These are phyloP conservation scores for Ochotona princeps DNA, from an alignment of 2,113 vertebrate genomes.

Conservation along the genomic window DNA sequence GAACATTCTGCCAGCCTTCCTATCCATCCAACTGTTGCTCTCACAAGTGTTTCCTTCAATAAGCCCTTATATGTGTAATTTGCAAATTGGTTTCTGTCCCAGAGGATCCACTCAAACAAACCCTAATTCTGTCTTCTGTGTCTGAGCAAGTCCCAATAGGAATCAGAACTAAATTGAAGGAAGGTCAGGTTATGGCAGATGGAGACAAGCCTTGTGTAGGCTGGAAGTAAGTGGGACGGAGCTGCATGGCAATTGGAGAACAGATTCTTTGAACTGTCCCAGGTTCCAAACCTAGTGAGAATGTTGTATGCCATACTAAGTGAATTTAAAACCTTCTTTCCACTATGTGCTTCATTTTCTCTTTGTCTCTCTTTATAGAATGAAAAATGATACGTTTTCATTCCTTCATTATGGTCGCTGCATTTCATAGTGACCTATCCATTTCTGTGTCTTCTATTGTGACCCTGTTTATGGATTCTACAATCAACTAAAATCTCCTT, in stretches of 20 bases:
- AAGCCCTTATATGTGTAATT: background rate
- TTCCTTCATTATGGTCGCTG: conserved; percentile 45
- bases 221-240: fast-evolving
- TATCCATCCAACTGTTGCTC: no score
- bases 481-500: background rate
- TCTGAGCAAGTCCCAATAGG: background rate
- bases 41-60: background rate
- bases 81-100: background rate
- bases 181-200: no score
- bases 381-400: background rate
- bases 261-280: background rate
- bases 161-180: background rate
- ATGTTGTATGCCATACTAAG: background rate
- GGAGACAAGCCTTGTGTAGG: no score
- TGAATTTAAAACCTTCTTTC: background rate
- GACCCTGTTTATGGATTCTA: background rate
- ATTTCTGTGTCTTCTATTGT: background rate
- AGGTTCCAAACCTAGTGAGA: background rate
- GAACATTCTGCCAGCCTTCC: background rate
- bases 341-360: background rate
- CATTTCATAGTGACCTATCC: background rate
- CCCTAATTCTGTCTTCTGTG: background rate
- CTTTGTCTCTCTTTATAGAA: conserved; percentile 24
- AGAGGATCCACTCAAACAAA: background rate
- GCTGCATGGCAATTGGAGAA: no score